Evolutionary conservation across 2,113 vertebrate species (phyloP), one percentile per base, ranked within the genome.

Genomic region (Chloebia gouldiae): DNA sequence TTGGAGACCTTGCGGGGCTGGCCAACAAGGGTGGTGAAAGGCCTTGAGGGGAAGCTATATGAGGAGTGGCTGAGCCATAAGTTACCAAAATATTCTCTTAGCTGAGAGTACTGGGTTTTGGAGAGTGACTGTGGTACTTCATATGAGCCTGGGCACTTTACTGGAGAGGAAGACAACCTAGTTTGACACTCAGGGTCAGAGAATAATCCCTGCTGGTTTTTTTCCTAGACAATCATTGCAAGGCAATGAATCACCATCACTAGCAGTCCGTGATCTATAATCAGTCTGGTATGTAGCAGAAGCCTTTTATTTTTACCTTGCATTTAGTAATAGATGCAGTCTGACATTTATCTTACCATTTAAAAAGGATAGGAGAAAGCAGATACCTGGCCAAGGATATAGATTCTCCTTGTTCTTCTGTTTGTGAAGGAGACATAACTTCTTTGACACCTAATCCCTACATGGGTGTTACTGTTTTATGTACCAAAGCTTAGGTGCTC

Each of bases 391-490:
- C 31, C 27, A 64, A 33, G 15, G 21, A 39, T 39, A 30, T 2
- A 18, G 54, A 28, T 92, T 86, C 14, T 88, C 8, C 31, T 63
- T 78, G 16, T 45, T 39, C 30, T 57, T 50, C 4, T 7, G 3
- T 51, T 60, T 4, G 0, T 47, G 42, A 57, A 53, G 49, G 44
- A 81, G 24, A 40, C 17, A 9, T 47, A 24, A 8, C 44, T 71
- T 93, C 24, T 22, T 78, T 1, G 0, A 37, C 4, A 1, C 28
- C 13, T 65, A 4, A 9, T 69, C 15, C 25, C 17, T 68, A 0
- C 1, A 2, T 19, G 4, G 6, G 11, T 8, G 14, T 47, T 80
- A 56, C 3, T 0, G 0, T 73, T 64, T 86, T 59, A 3, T 25
- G 7, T 27, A 7, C 16, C 9, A 14, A 40, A 61, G 18, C 7